phyloP scores from a whole-genome alignment of 2,888 invertebrate genomes.

The Epinotia demarniana region DNA sequence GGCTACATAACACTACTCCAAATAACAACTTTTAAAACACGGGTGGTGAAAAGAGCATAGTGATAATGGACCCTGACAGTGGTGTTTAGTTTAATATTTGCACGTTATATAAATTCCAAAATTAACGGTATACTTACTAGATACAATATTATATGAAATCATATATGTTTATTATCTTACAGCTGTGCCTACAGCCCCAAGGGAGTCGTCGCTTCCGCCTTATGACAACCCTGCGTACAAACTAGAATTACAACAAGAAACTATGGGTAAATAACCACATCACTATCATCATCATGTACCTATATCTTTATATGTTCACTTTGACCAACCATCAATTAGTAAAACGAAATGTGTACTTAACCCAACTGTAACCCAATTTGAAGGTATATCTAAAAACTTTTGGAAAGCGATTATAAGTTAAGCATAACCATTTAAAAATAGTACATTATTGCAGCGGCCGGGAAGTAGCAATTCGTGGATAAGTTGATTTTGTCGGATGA shows the following conservation, averaged over 20 bases:
- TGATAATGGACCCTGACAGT: too few species aligned
- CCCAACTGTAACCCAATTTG: not conserved
- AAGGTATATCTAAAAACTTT: not conserved
- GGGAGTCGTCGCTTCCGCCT: conserved; percentile 91
- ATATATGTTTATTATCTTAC: conserved; percentile 61
- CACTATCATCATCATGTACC: not conserved
- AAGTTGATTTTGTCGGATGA: too few species aligned
- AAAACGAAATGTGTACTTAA: not conserved
- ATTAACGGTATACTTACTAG: too few species aligned
- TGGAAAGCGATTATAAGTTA: not conserved
- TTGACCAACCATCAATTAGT: not conserved
- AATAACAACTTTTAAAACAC: too few species aligned
- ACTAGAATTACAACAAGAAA: conserved; percentile 96
- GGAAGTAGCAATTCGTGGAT: too few species aligned
- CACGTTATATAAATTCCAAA: too few species aligned
- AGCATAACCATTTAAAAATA: not conserved
- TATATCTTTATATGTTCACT: not conserved
- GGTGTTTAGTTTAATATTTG: too few species aligned
- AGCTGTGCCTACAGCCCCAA: conserved; percentile 90
- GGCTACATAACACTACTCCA: too few species aligned
- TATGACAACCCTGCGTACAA: conserved; percentile 98
- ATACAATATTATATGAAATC: too few species aligned
- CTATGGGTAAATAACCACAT: conserved; percentile 88
- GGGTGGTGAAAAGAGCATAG: too few species aligned
- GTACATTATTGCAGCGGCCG: too few species aligned